Conservation (phyloP, 1,140 invertebrate species). For the Conus ventricosus region DNA sequence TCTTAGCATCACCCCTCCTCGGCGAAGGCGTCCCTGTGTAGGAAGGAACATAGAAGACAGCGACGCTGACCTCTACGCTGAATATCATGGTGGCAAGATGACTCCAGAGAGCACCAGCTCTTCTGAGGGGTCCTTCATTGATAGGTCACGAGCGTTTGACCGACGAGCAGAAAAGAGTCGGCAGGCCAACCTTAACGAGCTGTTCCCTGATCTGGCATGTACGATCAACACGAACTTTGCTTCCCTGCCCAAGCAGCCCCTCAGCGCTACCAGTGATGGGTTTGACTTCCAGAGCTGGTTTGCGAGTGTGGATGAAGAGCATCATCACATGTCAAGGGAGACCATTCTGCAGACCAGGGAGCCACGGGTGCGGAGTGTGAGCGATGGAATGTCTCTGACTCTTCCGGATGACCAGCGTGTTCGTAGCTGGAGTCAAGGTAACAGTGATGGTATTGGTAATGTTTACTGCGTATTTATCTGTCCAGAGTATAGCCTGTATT, state of each 20-base stretch:
- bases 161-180: conserved; percentile 8
- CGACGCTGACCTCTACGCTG: conserved; percentile 71
- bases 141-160: conserved; percentile 18
- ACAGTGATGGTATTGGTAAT: not conserved
- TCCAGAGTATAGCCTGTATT: too few species aligned
- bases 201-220: conserved; percentile 62
- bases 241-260: conserved; percentile 30
- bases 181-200: conserved; percentile 35
- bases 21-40: conserved; percentile 63
- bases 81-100: conserved; percentile 66
- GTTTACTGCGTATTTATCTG: too few species aligned
- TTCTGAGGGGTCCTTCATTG: conserved; percentile 40
- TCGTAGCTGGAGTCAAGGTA: conserved; percentile 68
- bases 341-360: conserved; percentile 38
- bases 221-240: conserved; percentile 68
- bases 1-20: conserved; percentile 58
- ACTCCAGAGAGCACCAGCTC: conserved; percentile 44
- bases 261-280: conserved; percentile 34
- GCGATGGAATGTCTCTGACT: conserved; percentile 22
- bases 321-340: conserved; percentile 53
- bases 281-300: conserved; percentile 70
- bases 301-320: conserved; percentile 67
- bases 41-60: conserved; percentile 71
- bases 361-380: conserved; percentile 36
- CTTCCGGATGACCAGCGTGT: conserved; percentile 44